Evolutionary conservation across 2,888 invertebrate genomes (phyloP), one percentile per base, ranked within the genome.

Genomic region (Oeneis ivallda): DNA sequence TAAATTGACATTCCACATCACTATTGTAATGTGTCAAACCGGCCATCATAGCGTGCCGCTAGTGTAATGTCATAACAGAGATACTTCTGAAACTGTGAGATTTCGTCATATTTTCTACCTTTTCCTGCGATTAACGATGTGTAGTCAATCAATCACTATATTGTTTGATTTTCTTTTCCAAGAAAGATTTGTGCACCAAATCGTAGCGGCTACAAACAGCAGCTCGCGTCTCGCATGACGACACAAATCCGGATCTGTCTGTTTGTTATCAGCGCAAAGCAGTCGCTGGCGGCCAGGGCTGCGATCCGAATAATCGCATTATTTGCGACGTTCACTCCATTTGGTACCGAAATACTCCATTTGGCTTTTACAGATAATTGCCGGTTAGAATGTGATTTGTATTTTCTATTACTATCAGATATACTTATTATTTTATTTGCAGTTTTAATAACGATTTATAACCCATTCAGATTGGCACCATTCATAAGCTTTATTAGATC

Each of bases 161-260:
- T 41, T 52, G 61, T 52, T 52, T 37, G 59, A 59, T 59, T 60
- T 52, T 41, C 52, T 32, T 61, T 50, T 34, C n/a, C 32, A 13
- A 41, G 39, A n/a, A 17, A 58, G 8, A 58, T 41, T 49, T 54
- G 56, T 47, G 43, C 43, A 15, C 61, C 26, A 52, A 61, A 62
- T 43, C 61, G 52, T 52, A 10, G 62, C 45, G 34, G 62, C 62
- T 62, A 64, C 57, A 58, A 57, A 64, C 52, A 66, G 66, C 66
- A 62, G 54, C 56, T 53, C 65, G 73, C 75, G 70, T 77, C 84
- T 74, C 88, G 88, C 89, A 83, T 89, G 91, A 89, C 84, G 92
- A 83, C 90, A 86, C 90, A 89, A 92, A 92, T 89, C 92, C 91
- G 90, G 90, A 89, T 92, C 86, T 89, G 87, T 87, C 86, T 89